Evolutionary conservation across 2,888 invertebrate genomes (phyloP), one percentile per base, ranked within the genome.

Genomic region (Parthenolecanium corni): DNA sequence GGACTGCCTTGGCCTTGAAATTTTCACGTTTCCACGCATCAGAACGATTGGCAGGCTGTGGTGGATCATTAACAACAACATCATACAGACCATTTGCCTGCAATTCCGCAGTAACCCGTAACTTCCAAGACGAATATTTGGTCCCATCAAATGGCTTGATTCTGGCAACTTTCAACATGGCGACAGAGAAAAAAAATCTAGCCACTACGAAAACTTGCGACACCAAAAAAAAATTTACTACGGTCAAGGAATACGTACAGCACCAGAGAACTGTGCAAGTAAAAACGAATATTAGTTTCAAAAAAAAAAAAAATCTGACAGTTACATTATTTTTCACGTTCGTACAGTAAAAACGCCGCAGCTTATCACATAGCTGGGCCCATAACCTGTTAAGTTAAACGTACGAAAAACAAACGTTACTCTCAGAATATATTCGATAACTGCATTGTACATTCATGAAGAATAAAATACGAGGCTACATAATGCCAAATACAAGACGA

Each of bases 81-180:
- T 42, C 18, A 14, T 42, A 42, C 44, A 42, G 14, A 42, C 44
- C 44, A 14, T 42, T 42, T 42, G 44, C 44, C 44, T 42, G 44
- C 4, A 42, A 14, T 14, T 42, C 44, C n/a, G 44, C 44, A 3
- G 14, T 42, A 42, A 42, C 18, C 5, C 44, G 4, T 14, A 42
- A 14, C 18, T 42, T 42, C 44, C 44, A 42, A 16, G 18, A 18
- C 4, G 18, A 42, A 42, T 42, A 42, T 18, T 42, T 42, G 44
- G 18, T 42, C 44, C 44, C 44, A 42, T 42, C 18, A 18, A 42
- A 42, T 14, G 14, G 44, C 14, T 42, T 42, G 44, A 42, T 42
- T 42, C 44, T 42, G 44, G 44, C 44, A 42, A 42, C 44, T 42
- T 42, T 42, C 44, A 42, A 42, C 18, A 42, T 42, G 44, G 44